phyloP scores from a whole-genome alignment of 1,140 invertebrate genomes.

The Solenopsis fugax region DNA sequence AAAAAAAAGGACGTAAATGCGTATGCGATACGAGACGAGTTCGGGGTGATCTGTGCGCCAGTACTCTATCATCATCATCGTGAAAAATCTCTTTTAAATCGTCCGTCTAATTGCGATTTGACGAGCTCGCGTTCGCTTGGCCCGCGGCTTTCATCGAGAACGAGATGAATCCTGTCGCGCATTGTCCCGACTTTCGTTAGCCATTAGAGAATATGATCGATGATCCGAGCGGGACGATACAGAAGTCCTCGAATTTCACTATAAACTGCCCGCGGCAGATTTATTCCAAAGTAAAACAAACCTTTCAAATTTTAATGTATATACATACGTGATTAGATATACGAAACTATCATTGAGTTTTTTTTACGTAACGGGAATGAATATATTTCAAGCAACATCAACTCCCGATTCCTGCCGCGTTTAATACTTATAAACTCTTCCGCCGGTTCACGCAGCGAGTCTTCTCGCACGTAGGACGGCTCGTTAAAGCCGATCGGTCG shows the following conservation, averaged over 20 bases:
- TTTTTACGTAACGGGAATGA: neutral
- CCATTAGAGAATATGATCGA: conserved; percentile 70
- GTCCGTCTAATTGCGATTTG: conserved; percentile 76
- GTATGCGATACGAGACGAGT: conserved; percentile 12
- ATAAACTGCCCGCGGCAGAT: neutral
- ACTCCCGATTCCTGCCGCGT: neutral
- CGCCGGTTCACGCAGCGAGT: conserved; percentile 6
- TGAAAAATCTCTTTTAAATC: conserved; percentile 78
- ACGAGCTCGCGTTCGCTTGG: conserved; percentile 62
- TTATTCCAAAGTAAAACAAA: neutral
- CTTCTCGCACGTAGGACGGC: conserved; percentile 39
- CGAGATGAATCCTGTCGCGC: conserved; percentile 40
- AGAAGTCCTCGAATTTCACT: conserved; percentile 54
- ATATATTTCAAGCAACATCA: neutral
- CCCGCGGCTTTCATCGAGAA: conserved; percentile 51
- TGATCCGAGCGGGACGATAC: conserved; percentile 49
- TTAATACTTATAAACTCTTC: conserved; percentile 25
- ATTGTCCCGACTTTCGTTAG: conserved; percentile 23
- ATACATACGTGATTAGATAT: neutral
- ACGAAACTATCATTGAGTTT: neutral
- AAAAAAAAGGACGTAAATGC: neutral
- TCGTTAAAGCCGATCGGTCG: conserved; percentile 74
- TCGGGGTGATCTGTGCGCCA: neutral
- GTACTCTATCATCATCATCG: conserved; percentile 48
- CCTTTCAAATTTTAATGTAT: neutral